Base-by-base conservation (phyloP, 2,113 vertebrate genomes). In the Apistogramma diplotaenia region DNA sequence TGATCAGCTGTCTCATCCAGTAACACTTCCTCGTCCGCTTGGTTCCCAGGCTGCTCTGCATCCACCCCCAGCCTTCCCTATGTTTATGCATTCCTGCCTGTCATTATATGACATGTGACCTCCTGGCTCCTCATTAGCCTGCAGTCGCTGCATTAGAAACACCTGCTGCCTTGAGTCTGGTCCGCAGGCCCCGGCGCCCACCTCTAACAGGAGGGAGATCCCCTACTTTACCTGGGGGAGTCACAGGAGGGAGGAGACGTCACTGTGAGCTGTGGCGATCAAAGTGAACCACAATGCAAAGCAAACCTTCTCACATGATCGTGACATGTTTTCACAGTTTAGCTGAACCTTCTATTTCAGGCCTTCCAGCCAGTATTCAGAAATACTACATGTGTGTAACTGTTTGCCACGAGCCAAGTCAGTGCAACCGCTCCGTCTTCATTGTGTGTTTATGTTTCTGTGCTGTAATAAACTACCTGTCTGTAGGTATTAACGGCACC, bases 1-100 rank as follows among this genome's bases (percentile, higher is more conserved):
- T 40, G 21, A 51, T 35, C 10, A 13, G 40, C 19, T 49, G 23
- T 70, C 33, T n/a, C 2, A n/a, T 40, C 19, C 53, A 67, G 79
- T 27, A 55, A 58, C 57, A 11, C 61, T 76, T 81, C 75, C 62
- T 67, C 62, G 25, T 73, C 56, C 1, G 13, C 46, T 59, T 49
- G 5, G 43, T 40, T 89, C 85, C 65, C 85, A 82, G 46, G 6
- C 29, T 25, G 23, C 25, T 58, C 46, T 56, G 43, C 70, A 75
- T 43, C 70, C 54, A 53, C 75, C 18, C 49, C 3, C 8, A 23
- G 43, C 27, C 4, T 21, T 54, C 21, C 21, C 21, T 10, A 19
- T 57, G 33, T 23, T 77, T 77, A 53, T 62, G 46, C 46, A 77
- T 53, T 56, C 46, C 61, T 46, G 40, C 35, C 31, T 19, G 33